A percentile compares a stretch with the other conserved stretches of the same genome.
Evolutionary conservation across 2,113 vertebrate genomes (phyloP).

Genomic region (Geothlypis trichas): DNA sequence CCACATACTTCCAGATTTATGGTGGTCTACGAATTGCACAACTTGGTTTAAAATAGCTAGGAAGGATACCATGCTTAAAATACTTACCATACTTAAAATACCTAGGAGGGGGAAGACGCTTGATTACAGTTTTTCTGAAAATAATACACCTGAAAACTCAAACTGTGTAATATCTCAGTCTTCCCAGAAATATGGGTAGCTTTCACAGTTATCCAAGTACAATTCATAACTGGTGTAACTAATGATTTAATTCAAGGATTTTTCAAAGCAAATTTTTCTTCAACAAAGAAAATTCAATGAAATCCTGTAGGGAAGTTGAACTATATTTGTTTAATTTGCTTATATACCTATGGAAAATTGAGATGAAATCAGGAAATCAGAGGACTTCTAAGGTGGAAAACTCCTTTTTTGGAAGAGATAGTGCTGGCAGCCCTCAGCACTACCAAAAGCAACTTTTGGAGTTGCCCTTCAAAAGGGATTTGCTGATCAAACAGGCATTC

Average conservation of each 20-base stretch:
- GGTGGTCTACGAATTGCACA: not conserved
- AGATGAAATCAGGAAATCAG: not conserved
- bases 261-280: not conserved
- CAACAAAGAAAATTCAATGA: not conserved
- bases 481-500: not conserved
- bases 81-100: not conserved
- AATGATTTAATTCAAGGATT: not conserved
- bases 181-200: not conserved
- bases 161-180: not conserved
- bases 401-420: not conserved
- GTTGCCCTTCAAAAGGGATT: not conserved
- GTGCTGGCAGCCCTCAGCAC: not conserved
- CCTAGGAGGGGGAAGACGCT: not conserved
- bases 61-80: not conserved
- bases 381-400: not conserved
- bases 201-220: not conserved
- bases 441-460: not conserved
- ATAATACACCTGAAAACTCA: not conserved
- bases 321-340: not conserved
- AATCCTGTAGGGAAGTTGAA: not conserved
- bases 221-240: not conserved
- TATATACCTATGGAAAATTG: not conserved
- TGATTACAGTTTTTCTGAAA: not conserved
- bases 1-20: not conserved
- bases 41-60: not conserved